A percentile compares a stretch with the other conserved stretches of the same genome.
phyloP scores from a whole-genome alignment of 2,113 vertebrate species.

The Abramis brama region DNA sequence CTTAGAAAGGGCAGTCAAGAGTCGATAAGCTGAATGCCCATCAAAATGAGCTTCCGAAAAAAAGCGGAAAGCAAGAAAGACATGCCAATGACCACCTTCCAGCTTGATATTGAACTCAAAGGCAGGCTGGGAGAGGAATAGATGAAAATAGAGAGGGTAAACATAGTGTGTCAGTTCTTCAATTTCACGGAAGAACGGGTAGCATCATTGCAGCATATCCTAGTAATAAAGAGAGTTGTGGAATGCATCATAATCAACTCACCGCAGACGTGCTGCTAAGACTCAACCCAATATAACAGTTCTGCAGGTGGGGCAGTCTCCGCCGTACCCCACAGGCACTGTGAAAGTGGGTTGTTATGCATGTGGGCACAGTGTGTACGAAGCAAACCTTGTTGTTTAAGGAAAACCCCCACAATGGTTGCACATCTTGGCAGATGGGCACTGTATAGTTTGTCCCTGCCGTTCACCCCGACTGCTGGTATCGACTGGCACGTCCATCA shows the following conservation, averaged over 20 bases:
- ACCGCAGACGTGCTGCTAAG: slow-evolving; percentile 48
- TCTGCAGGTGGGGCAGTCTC: slow-evolving; percentile 33
- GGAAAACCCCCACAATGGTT: not conserved
- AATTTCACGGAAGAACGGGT: slow-evolving; percentile 76
- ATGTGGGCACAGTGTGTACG: slow-evolving; percentile 29
- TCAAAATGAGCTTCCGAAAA: slow-evolving; percentile 30
- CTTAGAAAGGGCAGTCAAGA: slow-evolving; percentile 56
- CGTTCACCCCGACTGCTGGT: slow-evolving; percentile 52
- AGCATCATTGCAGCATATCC: slow-evolving; percentile 74
- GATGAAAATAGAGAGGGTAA: slow-evolving; percentile 67
- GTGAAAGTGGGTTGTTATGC: slow-evolving; percentile 40
- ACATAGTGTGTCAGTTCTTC: slow-evolving; percentile 76
- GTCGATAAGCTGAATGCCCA: slow-evolving; percentile 46
- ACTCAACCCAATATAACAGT: slow-evolving; percentile 31
- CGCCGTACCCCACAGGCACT: slow-evolving; percentile 36
- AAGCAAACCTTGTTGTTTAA: not conserved
- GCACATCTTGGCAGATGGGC: slow-evolving; percentile 51
- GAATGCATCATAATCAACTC: slow-evolving; percentile 74
- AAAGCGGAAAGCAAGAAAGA: slow-evolving; percentile 41
- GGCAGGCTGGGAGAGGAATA: slow-evolving; percentile 67
- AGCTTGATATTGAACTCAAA: slow-evolving; percentile 60
- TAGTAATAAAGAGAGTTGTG: slow-evolving; percentile 71
- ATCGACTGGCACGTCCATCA: slow-evolving; percentile 65
- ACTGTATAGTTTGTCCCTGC: slow-evolving; percentile 56
- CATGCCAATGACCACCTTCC: slow-evolving; percentile 58